Conservation (phyloP, 2,888 invertebrate genomes). For the Hydriomena furcata region DNA sequence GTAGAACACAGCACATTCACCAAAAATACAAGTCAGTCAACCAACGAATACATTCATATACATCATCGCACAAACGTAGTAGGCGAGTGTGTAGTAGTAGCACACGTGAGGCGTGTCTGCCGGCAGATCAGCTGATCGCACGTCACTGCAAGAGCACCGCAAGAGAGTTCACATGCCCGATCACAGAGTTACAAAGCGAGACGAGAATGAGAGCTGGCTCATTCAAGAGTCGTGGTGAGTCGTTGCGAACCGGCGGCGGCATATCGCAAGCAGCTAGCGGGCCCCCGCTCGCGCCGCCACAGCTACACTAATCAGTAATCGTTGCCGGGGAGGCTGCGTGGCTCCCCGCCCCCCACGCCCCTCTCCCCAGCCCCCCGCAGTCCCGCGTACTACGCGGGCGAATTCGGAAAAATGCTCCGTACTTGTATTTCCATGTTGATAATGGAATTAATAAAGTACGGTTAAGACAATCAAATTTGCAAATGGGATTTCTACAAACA, state of each 20-base stretch:
- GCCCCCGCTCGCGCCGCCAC: slow-evolving; percentile 76
- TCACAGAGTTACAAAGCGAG: background rate
- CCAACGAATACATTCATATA: slow-evolving; percentile 66
- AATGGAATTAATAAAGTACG: slow-evolving; percentile 19
- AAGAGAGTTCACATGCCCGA: slow-evolving; percentile 1
- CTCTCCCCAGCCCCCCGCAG: slow-evolving; percentile 33
- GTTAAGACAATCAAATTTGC: slow-evolving; percentile 50
- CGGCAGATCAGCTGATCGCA: slow-evolving; percentile 68
- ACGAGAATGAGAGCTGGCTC: slow-evolving; percentile 2
- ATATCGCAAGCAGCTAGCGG: slow-evolving; percentile 62
- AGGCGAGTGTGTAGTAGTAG: slow-evolving; percentile 54
- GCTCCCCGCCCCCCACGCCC: slow-evolving; percentile 52
- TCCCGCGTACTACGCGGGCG: slow-evolving; percentile 55
- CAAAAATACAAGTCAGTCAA: slow-evolving; percentile 60
- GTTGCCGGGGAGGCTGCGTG: slow-evolving; percentile 83
- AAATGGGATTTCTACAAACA: slow-evolving; percentile 3
- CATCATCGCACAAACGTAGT: slow-evolving; percentile 68
- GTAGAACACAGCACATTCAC: slow-evolving; percentile 50
- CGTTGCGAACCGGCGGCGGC: slow-evolving; percentile 59
- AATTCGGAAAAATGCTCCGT: slow-evolving; percentile 46
- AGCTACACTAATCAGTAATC: slow-evolving; percentile 84
- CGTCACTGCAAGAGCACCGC: slow-evolving; percentile 1
- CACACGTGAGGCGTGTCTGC: slow-evolving; percentile 69
- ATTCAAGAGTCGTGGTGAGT: slow-evolving; percentile 17
- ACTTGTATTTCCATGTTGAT: slow-evolving; percentile 29